Evolutionary conservation across 2,113 vertebrate genomes (phyloP).

Genomic region (Glaucomys volans): DNA sequence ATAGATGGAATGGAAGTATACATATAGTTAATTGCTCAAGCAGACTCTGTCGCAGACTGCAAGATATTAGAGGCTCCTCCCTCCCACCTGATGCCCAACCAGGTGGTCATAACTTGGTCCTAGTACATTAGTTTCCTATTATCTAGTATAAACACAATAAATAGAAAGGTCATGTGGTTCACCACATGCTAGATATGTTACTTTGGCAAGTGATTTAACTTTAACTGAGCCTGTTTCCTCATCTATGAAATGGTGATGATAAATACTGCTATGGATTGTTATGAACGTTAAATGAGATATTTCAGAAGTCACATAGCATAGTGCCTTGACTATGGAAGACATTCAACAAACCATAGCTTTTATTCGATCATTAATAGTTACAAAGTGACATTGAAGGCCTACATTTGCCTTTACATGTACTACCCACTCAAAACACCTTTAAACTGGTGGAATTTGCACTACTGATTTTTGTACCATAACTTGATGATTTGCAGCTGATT

Average conservation of each 20-base stretch:
- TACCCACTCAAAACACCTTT: not conserved
- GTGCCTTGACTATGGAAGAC: not conserved
- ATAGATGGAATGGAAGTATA: not conserved
- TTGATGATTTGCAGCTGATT: conserved; percentile 38
- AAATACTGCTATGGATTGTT: not conserved
- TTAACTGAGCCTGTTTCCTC: not conserved
- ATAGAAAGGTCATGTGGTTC: not conserved
- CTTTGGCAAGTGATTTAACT: conserved; percentile 41
- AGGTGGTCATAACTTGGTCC: not conserved
- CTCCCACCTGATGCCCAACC: not conserved
- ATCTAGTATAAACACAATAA: not conserved
- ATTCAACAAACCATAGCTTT: not conserved
- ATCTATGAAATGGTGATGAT: conserved; percentile 8
- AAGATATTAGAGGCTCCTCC: not conserved
- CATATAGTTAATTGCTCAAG: not conserved
- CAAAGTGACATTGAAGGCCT: not conserved
- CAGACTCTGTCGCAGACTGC: not conserved
- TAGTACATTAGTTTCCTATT: not conserved
- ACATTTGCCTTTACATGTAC: conserved; percentile 38
- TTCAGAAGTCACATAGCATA: not conserved
- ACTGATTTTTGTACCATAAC: conserved; percentile 12
- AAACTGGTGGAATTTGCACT: not conserved
- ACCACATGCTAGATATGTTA: conserved; percentile 2
- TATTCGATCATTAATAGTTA: conserved; percentile 21
- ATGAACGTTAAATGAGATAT: not conserved